phyloP scores from a whole-genome alignment of 1,140 invertebrate genomes.

The Campoletis sonorensis region DNA sequence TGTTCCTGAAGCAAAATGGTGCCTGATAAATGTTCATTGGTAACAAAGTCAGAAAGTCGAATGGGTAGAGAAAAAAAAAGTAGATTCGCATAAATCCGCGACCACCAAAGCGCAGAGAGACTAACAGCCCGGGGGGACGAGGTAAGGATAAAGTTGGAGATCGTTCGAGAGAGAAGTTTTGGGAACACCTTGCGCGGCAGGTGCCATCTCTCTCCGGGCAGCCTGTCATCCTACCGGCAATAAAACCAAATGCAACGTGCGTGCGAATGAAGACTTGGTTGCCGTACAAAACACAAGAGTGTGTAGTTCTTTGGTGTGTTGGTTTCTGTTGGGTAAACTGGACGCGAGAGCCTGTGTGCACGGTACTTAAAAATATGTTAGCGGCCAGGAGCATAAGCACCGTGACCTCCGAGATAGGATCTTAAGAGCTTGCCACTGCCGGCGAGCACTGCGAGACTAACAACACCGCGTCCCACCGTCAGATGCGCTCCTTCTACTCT shows the following conservation, averaged over 20 bases:
- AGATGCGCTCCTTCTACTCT: conserved; percentile 64
- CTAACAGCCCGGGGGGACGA: conserved; percentile 4
- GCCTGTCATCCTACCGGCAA: conserved; percentile 50
- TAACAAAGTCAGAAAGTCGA: background rate
- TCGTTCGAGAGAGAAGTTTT: conserved; percentile 54
- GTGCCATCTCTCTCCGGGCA: conserved; percentile 60
- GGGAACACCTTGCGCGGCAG: conserved; percentile 71
- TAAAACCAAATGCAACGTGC: conserved; percentile 51
- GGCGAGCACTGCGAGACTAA: conserved; percentile 52
- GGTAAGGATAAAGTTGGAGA: conserved; percentile 8
- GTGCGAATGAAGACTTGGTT: conserved; percentile 33
- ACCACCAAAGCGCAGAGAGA: conserved; percentile 22
- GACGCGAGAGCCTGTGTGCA: conserved; percentile 56
- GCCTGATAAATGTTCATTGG: background rate
- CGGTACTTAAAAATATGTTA: conserved; percentile 76
- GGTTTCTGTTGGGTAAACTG: background rate
- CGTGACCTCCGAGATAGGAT: conserved; percentile 76
- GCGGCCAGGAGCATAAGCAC: conserved; percentile 71
- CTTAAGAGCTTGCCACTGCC: conserved; percentile 64
- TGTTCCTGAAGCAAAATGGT: background rate
- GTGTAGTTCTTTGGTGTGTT: background rate
- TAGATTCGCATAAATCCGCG: background rate
- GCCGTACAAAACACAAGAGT: background rate
- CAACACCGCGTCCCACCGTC: conserved; percentile 60
- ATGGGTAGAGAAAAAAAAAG: background rate